A percentile compares a stretch with the other conserved stretches of the same genome.
These are phyloP conservation scores for Macrophya annulata DNA, from an alignment of 2,888 invertebrate species.

Conservation along the genomic window DNA sequence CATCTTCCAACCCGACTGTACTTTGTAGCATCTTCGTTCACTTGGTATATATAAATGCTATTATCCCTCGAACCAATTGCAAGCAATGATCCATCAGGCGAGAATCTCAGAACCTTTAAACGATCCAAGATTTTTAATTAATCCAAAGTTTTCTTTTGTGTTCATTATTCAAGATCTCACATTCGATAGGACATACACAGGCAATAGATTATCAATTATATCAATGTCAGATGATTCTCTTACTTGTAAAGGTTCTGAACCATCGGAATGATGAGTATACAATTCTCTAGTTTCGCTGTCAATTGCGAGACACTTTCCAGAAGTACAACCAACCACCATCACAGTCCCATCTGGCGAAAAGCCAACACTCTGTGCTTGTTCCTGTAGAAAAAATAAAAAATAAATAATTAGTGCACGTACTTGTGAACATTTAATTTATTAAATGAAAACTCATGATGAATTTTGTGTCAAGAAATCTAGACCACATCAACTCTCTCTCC, in stretches of 20 bases:
- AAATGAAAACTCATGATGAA: background rate
- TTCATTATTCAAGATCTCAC: background rate
- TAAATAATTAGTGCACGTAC: background rate
- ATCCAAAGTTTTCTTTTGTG: background rate
- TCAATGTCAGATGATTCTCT: constrained; percentile 29
- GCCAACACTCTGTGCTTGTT: constrained; percentile 90
- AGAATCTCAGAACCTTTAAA: constrained; percentile 87
- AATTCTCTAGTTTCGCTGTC: constrained; percentile 90
- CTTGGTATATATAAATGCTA: constrained; percentile 94
- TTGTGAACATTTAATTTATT: background rate
- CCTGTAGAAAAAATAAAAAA: constrained; percentile 82
- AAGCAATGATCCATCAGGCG: constrained; percentile 89
- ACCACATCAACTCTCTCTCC: background rate
- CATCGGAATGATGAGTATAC: constrained; percentile 86
- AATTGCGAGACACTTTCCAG: constrained; percentile 92
- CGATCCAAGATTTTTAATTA: constrained; percentile 24
- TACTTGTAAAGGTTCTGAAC: constrained; percentile 82
- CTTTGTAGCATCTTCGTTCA: constrained; percentile 87
- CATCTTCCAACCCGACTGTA: constrained; percentile 93
- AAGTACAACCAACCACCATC: constrained; percentile 89
- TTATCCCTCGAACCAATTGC: constrained; percentile 95
- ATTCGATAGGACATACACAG: background rate
- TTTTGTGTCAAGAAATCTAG: background rate
- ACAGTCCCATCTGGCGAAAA: constrained; percentile 90
- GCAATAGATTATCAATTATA: background rate